Evolutionary conservation across 2,797 vertebrate genomes (phyloP), one percentile per base, ranked within the genome.

Genomic region (Iguana delicatissima): DNA sequence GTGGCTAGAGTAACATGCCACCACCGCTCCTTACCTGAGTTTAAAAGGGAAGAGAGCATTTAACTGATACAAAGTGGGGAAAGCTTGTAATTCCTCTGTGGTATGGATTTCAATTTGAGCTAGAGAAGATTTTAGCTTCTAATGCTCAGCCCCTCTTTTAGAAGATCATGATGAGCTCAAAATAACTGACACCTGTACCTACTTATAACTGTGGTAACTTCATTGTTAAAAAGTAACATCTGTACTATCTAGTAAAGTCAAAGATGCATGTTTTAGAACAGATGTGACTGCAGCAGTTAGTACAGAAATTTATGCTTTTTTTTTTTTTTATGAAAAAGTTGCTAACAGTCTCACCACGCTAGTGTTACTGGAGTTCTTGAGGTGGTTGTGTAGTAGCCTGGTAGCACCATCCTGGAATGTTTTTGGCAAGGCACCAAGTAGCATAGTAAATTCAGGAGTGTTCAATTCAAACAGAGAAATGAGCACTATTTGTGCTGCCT

Each of bases 331-430:
- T 8, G 73, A 38, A 83, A 8, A 14, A 91, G 62, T 6, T 16
- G 42, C 5, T 82, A 22, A 16, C 76, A 35, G 3, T 96, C 97
- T 97, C 93, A 99, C 99, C 98, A 99, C 97, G 97, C 97, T 98
- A 91, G 98, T 98, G 94, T 99, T 99, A 96, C 98, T 99, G 92
- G 98, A 98, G 97, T 98, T 99, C 98, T 98, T 99, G 96, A 99
- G 98, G 97, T 99, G 99, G 96, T 98, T 99, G 96, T 99, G 99
- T 80, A 99, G 98, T 92, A 99, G 98, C 93, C 99, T 99, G 96
- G 99, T 99, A 96, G 99, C 98, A 93, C 99, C 99, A 52, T 99
- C 99, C 97, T 99, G 99, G 97, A 99, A 99, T 93, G 99, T 99
- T 98, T 99, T 99, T 94, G 99, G 99, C 97, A 99, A 98, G 84